Evolutionary conservation across 2,888 invertebrate species (phyloP).

Genomic region (Brachyptera putata): DNA sequence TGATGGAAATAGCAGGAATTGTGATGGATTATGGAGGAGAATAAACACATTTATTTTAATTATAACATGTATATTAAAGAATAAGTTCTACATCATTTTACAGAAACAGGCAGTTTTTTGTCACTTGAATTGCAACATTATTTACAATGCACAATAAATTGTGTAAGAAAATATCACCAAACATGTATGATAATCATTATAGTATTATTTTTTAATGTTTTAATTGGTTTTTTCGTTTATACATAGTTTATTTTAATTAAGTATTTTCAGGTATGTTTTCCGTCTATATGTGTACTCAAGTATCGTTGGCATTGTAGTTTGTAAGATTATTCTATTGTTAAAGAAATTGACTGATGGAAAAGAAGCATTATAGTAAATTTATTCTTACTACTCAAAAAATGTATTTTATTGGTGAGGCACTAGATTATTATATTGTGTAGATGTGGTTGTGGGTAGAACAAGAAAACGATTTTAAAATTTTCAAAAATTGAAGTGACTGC

Average conservation of each 20-base stretch:
- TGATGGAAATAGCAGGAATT: too few species aligned
- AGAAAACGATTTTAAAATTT: constrained; percentile 6
- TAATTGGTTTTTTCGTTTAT: constrained; percentile 24
- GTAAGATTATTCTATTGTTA: constrained; percentile 12
- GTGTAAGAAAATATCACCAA: constrained; percentile 36
- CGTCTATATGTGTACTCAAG: constrained; percentile 12
- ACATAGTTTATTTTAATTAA: constrained; percentile 27
- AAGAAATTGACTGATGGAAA: constrained; percentile 22
- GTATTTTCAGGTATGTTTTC: constrained; percentile 29
- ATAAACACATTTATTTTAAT: constrained; percentile 29
- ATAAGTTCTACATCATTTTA: constrained; percentile 34
- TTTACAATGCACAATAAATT: constrained; percentile 33
- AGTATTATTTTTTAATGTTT: constrained; percentile 16
- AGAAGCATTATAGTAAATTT: constrained; percentile 26
- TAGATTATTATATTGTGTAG: constrained; percentile 22
- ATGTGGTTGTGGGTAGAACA: constrained; percentile 10
- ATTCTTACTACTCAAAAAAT: constrained; percentile 19
- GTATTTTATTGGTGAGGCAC: constrained; percentile 32
- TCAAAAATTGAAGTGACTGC: constrained; percentile 20
- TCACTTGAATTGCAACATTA: constrained; percentile 30
- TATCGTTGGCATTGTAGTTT: constrained; percentile 10
- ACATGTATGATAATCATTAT: constrained; percentile 24
- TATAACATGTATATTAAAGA: constrained; percentile 36
- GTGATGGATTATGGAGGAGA: too few species aligned
- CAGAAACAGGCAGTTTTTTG: constrained; percentile 33